Evolutionary conservation across 2,888 invertebrate genomes (phyloP).

Genomic region (Diabrotica balteata): DNA sequence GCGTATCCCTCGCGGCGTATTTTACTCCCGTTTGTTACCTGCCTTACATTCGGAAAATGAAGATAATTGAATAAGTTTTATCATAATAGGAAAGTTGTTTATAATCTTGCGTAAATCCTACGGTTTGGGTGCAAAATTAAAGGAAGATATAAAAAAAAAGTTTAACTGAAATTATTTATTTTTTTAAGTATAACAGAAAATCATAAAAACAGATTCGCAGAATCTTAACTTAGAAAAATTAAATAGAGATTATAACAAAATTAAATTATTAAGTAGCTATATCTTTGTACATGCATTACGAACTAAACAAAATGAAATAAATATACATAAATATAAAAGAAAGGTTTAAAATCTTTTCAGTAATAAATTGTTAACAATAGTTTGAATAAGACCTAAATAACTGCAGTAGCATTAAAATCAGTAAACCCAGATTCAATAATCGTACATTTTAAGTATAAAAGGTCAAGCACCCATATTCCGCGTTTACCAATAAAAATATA

Average conservation of each 20-base stretch:
- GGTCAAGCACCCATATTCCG: too few relatives aligned
- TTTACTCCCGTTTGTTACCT: too few relatives aligned
- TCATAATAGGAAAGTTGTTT: too few relatives aligned
- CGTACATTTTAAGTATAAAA: too few relatives aligned
- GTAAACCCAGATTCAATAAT: too few relatives aligned
- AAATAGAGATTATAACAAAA: constrained; percentile 54
- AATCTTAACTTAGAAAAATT: constrained; percentile 51
- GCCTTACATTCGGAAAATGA: too few relatives aligned
- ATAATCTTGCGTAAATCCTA: not conserved
- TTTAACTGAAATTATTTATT: constrained; percentile 47
- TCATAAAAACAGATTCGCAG: constrained; percentile 51
- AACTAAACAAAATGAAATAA: constrained; percentile 52
- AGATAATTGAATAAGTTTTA: too few relatives aligned
- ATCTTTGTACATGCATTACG: constrained; percentile 57
- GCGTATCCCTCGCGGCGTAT: too few relatives aligned
- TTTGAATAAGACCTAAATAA: constrained; percentile 40
- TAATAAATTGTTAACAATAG: constrained; percentile 42
- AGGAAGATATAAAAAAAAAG: constrained; percentile 18
- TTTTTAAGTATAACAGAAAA: constrained; percentile 50
- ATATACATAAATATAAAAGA: constrained; percentile 50
- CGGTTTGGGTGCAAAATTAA: not conserved
- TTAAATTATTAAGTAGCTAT: constrained; percentile 56
- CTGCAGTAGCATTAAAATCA: constrained; percentile 22
- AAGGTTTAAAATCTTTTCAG: constrained; percentile 44
- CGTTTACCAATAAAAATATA: too few relatives aligned